These are phyloP conservation scores for Diabrotica undecimpunctata DNA, from an alignment of 1,140 invertebrate species.

Conservation along the genomic window DNA sequence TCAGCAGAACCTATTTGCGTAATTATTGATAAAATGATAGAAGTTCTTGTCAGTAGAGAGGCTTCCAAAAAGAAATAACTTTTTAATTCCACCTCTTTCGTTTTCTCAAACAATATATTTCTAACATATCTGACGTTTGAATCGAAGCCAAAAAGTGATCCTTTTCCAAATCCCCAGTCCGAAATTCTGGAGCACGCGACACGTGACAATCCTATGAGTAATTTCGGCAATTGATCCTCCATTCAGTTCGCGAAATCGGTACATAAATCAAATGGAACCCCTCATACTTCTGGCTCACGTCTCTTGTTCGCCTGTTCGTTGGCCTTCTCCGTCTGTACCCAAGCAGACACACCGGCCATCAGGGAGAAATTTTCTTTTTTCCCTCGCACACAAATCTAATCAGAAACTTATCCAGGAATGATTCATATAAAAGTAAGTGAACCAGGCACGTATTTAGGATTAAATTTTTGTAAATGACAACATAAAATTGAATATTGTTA, in stretches of 20 bases:
- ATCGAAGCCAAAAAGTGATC: neutral
- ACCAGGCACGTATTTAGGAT: neutral
- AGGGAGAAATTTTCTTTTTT: neutral
- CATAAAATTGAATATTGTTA: no score
- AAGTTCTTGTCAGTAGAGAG: no score
- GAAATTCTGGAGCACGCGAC: neutral
- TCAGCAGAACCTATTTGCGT: no score
- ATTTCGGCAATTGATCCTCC: neutral
- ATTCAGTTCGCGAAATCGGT: neutral
- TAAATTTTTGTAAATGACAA: no score
- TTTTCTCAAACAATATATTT: neutral
- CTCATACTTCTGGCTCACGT: neutral
- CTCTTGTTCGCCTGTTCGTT: neutral
- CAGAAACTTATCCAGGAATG: neutral
- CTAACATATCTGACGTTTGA: neutral
- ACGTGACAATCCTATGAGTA: neutral
- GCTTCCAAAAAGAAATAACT: no score
- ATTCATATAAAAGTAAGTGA: conserved; percentile 1
- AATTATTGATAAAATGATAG: no score
- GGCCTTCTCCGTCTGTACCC: no score
- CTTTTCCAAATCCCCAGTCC: neutral
- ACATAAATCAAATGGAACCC: neutral
- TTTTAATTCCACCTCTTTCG: no score
- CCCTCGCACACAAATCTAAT: neutral
- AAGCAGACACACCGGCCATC: no score